These are phyloP conservation scores for Orycteropus afer DNA, from an alignment of 2,113 vertebrate genomes.

Conservation along the genomic window DNA sequence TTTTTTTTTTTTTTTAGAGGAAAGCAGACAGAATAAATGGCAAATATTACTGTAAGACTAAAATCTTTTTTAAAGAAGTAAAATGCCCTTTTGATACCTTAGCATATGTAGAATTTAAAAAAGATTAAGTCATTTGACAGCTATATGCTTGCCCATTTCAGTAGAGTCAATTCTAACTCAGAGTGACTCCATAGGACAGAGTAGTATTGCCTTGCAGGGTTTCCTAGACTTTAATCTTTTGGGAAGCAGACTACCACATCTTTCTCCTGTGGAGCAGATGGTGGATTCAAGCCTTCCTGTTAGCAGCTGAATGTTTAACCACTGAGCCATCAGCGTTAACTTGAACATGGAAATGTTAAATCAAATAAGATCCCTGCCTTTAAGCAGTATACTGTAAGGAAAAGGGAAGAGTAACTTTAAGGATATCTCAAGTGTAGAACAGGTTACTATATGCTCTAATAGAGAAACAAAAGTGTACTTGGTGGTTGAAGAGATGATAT, in stretches of 20 bases:
- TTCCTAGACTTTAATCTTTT: no score
- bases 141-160: background rate
- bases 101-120: background rate
- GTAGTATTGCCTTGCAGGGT: no score
- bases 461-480: background rate
- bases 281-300: no score
- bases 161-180: no score
- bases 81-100: constrained; percentile 4
- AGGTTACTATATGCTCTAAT: background rate
- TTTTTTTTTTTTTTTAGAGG: no score
- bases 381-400: background rate
- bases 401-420: background rate
- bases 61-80: background rate
- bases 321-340: background rate
- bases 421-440: background rate
- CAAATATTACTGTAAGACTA: background rate
- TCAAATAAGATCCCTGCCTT: background rate
- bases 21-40: constrained; percentile 16
- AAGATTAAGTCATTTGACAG: background rate
- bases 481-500: background rate
- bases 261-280: no score
- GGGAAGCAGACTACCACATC: no score
- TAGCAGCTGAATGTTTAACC: no score
- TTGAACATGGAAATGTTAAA: background rate
- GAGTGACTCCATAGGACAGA: no score